Percentiles rank a stretch among this genome's conserved stretches.
These are phyloP conservation scores for Australoheros facetus DNA, from an alignment of 2,797 vertebrate genomes.

Conservation along the genomic window DNA sequence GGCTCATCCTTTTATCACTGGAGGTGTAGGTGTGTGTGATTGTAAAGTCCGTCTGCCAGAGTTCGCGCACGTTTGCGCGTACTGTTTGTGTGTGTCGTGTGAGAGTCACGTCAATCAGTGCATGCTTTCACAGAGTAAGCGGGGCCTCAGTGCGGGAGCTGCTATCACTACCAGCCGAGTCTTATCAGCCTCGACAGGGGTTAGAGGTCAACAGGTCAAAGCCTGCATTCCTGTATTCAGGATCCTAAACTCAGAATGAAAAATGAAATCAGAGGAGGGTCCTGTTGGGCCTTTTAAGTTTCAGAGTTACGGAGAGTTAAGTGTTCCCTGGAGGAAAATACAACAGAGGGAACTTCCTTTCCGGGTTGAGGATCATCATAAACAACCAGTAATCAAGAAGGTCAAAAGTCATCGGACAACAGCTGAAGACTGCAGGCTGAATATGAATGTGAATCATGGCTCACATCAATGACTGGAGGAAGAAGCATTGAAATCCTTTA, in stretches of 20 bases:
- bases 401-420: conserved; percentile 16
- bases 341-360: background rate
- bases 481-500: background rate
- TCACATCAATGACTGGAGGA: background rate
- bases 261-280: background rate
- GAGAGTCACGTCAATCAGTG: conserved; percentile 10
- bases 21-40: background rate
- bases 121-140: conserved; percentile 4
- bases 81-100: conserved; percentile 8
- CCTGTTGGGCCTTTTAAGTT: background rate
- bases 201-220: conserved; percentile 49
- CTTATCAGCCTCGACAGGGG: conserved; percentile 51
- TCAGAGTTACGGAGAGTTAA: background rate
- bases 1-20: conserved; percentile 32
- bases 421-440: background rate
- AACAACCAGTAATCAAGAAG: background rate
- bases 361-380: background rate
- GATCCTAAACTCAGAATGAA: background rate
- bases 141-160: conserved; percentile 19
- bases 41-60: background rate
- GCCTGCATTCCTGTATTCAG: conserved; percentile 56
- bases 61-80: background rate
- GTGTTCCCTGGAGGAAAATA: background rate
- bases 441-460: background rate
- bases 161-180: conserved; percentile 40